Evolutionary conservation across 2,888 invertebrate species (phyloP).

Genomic region (Caenorhabditis sp.): DNA sequence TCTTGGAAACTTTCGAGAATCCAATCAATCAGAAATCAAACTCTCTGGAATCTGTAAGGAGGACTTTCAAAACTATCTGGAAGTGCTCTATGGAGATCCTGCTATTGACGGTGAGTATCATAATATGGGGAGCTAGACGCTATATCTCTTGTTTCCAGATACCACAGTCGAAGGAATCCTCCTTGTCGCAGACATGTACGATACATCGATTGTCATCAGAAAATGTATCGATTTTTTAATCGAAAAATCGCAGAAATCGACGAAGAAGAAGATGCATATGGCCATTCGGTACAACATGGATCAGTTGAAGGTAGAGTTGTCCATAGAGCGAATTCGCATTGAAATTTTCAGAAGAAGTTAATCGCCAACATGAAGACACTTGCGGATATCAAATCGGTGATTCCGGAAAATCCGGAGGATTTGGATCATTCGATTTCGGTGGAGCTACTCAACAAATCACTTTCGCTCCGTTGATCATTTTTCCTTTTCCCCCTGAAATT

Average conservation of each 20-base stretch:
- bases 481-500: no score
- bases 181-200: neutral
- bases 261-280: neutral
- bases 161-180: neutral
- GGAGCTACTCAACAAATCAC: neutral
- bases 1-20: slow-evolving; percentile 1
- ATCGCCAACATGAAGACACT: no score
- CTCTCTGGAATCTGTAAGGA: neutral
- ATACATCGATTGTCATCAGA: neutral
- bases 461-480: neutral
- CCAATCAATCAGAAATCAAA: neutral
- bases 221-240: neutral
- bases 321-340: neutral
- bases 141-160: neutral
- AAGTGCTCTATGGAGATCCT: neutral
- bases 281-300: neutral
- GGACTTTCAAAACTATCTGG: neutral
- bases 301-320: neutral
- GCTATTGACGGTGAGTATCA: neutral
- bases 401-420: neutral
- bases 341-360: no score
- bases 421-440: neutral
- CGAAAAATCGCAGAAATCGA: neutral
- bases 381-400: neutral
- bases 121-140: neutral